A percentile compares a stretch with the other conserved stretches of the same genome.
These are phyloP conservation scores for Bubo blakistoni DNA, from an alignment of 2,113 vertebrate species.

Conservation along the genomic window DNA sequence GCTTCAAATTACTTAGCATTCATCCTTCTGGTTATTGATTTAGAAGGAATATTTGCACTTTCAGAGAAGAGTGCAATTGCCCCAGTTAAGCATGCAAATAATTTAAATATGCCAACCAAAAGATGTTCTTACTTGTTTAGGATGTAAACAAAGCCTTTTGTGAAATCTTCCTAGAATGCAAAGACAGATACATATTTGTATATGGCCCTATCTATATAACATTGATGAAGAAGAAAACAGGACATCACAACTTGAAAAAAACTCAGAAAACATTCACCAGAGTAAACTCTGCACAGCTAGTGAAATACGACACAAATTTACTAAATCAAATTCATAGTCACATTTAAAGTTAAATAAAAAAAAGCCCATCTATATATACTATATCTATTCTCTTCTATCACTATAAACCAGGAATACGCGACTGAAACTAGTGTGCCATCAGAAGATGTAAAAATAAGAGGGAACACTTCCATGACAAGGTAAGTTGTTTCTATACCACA, in stretches of 20 bases:
- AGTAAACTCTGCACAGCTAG: not conserved
- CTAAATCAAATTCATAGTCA: not conserved
- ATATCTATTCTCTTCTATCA: not conserved
- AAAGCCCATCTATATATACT: not conserved
- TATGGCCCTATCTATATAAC: not conserved
- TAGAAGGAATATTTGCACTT: not conserved
- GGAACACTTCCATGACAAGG: not conserved
- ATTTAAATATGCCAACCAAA: not conserved
- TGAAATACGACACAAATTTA: not conserved
- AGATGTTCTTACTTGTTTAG: not conserved
- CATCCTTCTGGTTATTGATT: not conserved
- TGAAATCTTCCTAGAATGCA: not conserved
- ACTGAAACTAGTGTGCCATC: not conserved
- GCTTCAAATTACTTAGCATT: not conserved
- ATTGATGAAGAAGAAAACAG: not conserved
- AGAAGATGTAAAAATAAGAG: not conserved
- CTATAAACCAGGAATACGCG: not conserved
- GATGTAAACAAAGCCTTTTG: not conserved
- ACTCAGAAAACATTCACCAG: not conserved
- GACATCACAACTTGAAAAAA: not conserved
- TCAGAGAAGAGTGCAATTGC: not conserved
- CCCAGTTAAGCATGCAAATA: not conserved
- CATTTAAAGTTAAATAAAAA: not conserved
- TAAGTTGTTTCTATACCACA: not conserved
- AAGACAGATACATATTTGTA: not conserved